These are phyloP conservation scores for Nothobranchius furzeri DNA, from an alignment of 2,113 vertebrate genomes.

Conservation along the genomic window DNA sequence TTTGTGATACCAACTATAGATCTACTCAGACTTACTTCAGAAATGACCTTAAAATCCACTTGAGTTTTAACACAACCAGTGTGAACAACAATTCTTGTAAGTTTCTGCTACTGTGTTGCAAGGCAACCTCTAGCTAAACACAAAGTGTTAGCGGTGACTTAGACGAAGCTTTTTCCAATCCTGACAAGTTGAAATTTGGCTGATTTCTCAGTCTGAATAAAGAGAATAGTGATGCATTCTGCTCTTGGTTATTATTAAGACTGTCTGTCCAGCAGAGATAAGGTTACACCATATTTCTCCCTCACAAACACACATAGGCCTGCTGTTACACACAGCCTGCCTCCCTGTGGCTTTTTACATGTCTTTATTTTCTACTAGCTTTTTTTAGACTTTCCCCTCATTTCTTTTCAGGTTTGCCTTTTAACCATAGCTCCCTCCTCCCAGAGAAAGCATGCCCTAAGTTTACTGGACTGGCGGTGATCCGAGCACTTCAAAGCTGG, in stretches of 20 bases:
- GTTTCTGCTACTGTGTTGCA: no score
- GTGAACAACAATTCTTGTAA: no score
- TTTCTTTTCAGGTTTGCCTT: not conserved
- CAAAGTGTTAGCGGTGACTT: not conserved
- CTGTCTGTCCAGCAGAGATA: constrained; percentile 25
- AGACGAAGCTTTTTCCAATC: not conserved
- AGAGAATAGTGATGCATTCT: constrained; percentile 8
- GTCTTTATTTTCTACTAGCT: not conserved
- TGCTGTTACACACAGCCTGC: not conserved
- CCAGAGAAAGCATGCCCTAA: not conserved
- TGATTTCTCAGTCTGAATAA: not conserved
- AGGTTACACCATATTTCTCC: not conserved
- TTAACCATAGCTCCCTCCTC: not conserved
- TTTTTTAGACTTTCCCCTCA: not conserved
- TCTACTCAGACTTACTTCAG: no score
- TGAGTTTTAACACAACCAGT: no score
- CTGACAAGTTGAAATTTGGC: constrained; percentile 9
- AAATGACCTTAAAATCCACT: no score
- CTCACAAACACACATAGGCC: not conserved
- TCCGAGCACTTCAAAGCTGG: not conserved
- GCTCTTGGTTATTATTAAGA: constrained; percentile 10
- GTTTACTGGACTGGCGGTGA: not conserved
- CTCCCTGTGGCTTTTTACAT: not conserved
- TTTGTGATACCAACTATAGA: no score
- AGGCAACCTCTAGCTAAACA: not conserved